Evolutionary conservation across 2,797 vertebrate species (phyloP).

Genomic region (Alfaro cultratus): DNA sequence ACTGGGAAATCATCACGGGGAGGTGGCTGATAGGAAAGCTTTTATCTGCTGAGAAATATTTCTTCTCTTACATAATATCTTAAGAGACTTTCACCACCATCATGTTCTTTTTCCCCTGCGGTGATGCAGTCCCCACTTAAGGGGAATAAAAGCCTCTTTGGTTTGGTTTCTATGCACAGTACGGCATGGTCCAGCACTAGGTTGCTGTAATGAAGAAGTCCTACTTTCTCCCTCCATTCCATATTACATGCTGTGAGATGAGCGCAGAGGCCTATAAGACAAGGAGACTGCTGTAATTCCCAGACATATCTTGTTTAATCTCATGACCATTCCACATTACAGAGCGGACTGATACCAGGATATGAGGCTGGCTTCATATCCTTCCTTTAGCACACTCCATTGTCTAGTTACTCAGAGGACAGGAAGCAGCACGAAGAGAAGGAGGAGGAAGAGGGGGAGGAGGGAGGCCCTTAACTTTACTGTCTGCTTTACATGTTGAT

Average conservation of each 20-base stretch:
- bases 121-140: conserved; percentile 61
- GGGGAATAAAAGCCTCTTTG: conserved; percentile 64
- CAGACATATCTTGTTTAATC: conserved; percentile 72
- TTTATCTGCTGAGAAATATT: conserved; percentile 80
- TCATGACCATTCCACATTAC: conserved; percentile 63
- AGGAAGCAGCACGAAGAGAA: conserved; percentile 55
- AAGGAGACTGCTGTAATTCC: conserved; percentile 59
- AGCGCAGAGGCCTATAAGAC: conserved; percentile 48
- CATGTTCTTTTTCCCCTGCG: conserved; percentile 55
- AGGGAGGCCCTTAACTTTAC: conserved; percentile 44
- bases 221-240: conserved; percentile 29
- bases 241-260: conserved; percentile 36
- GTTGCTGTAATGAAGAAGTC: conserved; percentile 36
- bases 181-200: conserved; percentile 27
- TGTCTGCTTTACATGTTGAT: conserved; percentile 60
- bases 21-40: conserved; percentile 73
- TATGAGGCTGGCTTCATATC: conserved; percentile 72
- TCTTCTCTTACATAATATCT: conserved; percentile 76
- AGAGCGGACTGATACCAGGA: conserved; percentile 73
- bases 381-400: conserved; percentile 76
- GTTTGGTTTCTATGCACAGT: conserved; percentile 45
- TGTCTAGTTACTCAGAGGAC: conserved; percentile 69
- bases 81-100: conserved; percentile 68
- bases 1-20: conserved; percentile 72
- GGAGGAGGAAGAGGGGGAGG: conserved; percentile 46